phyloP scores from a whole-genome alignment of 2,113 vertebrate genomes.

The Siniperca chuatsi region DNA sequence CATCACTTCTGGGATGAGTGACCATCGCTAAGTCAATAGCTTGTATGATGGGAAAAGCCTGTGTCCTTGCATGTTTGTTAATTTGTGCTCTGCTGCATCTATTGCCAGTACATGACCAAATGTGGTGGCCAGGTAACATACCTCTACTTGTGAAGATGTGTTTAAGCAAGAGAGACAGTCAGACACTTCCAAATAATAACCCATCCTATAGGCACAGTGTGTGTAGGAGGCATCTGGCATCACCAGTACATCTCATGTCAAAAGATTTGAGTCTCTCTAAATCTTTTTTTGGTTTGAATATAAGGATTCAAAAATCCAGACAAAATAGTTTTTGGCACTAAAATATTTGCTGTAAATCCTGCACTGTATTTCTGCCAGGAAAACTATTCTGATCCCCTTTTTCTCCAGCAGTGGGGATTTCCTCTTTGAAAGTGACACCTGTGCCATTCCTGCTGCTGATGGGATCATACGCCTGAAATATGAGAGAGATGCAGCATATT shows the following conservation, averaged over 20 bases:
- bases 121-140: constrained; percentile 12
- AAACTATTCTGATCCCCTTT: constrained; percentile 20
- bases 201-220: constrained; percentile 11
- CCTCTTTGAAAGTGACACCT: constrained; percentile 51
- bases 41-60: not conserved
- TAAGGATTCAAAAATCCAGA: not conserved
- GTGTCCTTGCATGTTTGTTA: constrained; percentile 17
- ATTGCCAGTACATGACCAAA: not conserved
- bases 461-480: constrained; percentile 52
- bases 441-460: constrained; percentile 43
- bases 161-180: constrained; percentile 7
- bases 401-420: constrained; percentile 45
- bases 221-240: constrained; percentile 16
- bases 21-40: constrained; percentile 3
- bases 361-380: constrained; percentile 17
- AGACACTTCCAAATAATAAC: constrained; percentile 9
- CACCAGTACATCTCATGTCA: not conserved
- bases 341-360: constrained; percentile 16
- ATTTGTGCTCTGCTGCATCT: constrained; percentile 13
- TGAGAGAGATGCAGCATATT: constrained; percentile 29
- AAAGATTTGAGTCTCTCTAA: not conserved
- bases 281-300: constrained; percentile 5
- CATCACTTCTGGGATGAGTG: constrained; percentile 20
- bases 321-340: constrained; percentile 22
- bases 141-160: constrained; percentile 10